Evolutionary conservation across 1,140 invertebrate species (phyloP).

Genomic region (Pectinophora gossypiella): DNA sequence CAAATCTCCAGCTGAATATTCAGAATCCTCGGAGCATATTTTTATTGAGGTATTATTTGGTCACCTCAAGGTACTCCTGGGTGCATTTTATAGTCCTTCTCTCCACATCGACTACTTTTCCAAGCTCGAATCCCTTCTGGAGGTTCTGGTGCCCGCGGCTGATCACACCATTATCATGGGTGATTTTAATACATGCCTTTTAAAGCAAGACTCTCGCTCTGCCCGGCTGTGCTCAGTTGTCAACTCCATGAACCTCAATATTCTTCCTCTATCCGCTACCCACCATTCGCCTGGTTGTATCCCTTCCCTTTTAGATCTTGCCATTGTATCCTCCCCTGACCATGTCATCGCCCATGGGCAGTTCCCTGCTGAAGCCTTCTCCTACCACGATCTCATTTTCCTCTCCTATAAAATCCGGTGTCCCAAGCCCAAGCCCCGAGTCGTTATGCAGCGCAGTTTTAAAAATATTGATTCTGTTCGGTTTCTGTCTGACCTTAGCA

Average conservation of each 20-base stretch:
- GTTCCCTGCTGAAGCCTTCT: neutral
- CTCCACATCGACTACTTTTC: neutral
- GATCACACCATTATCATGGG: neutral
- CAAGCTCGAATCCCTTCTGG: neutral
- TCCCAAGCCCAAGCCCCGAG: neutral
- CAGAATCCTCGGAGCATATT: neutral
- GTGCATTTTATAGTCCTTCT: neutral
- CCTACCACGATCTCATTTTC: neutral
- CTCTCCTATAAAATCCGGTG: neutral
- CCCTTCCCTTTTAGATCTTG: neutral
- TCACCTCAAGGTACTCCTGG: neutral
- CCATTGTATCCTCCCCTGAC: neutral
- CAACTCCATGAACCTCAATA: neutral
- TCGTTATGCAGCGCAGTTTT: neutral
- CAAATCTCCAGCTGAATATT: neutral
- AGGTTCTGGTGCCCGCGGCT: neutral
- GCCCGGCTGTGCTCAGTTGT: neutral
- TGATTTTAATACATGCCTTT: neutral
- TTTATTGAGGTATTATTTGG: neutral
- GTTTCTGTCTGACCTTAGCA: neutral
- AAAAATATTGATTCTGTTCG: neutral
- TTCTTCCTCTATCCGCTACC: neutral
- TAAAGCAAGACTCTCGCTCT: neutral
- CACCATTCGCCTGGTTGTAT: neutral
- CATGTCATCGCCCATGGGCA: neutral